Base-by-base conservation (phyloP, 23 tunicate genomes). In the Halocynthia aurantium region DNA sequence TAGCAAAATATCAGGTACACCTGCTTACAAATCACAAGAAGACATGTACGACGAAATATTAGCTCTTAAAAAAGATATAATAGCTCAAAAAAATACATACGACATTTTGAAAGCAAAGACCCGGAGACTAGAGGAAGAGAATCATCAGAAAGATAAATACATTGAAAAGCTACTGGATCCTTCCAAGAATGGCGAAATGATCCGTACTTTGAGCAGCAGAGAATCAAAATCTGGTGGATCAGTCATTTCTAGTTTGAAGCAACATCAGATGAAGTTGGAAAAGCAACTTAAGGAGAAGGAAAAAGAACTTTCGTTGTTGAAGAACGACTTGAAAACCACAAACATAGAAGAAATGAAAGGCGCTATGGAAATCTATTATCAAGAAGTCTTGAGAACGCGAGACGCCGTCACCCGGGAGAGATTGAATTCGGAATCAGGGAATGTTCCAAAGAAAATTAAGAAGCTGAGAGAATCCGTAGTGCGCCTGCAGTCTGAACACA, bases 11-110 rank as follows among this genome's bases (percentile, higher is more conserved):
- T 78, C 87, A 11, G 76, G 82, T 66, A 77, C 82, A 8, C 87
- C 87, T 10, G 31, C 67, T 67, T 84, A 86, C 74, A 86, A 86
- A 80, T 54, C 91, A n/a, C 80, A 81, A 15, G 91, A 86, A 67
- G 91, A 86, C 13, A 75, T 86, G 84, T 86, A 80, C 67, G 91
- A 86, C 52, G 91, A 86, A 66, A 80, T 86, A 13, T 65, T 86
- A 0, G 71, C 64, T 22, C 57, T 86, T 15, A 86, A 86, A 81
- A 86, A 80, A 67, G 84, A 74, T 54, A 20, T 74, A 40, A 64
- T 74, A 7, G 44, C 69, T 0, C 84, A 80, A 57, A 86, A 86
- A 67, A 20, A 55, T 52, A 84, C 80, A 53, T 76, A 72, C 75
- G 91, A 86, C 51, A 51, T 52, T n/a, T 73, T 81, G 17, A 86